Conservation (phyloP, 64 coral and sea anemone genomes). For the Montipora sp. region DNA sequence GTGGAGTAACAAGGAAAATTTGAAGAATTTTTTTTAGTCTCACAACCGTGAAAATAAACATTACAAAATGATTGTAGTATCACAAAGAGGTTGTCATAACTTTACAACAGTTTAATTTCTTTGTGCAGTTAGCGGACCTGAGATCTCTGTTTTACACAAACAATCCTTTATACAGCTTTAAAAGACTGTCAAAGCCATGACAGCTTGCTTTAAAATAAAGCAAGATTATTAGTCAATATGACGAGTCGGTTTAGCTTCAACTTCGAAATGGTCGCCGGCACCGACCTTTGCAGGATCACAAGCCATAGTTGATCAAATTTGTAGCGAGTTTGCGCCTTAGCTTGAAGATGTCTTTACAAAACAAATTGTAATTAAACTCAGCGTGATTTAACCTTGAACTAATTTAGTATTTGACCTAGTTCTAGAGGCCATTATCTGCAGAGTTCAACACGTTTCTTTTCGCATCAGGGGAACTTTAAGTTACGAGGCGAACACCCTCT, state of each 20-base stretch:
- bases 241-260: no score
- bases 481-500: not conserved
- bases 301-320: no score
- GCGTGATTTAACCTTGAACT: conserved; percentile 27
- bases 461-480: not conserved
- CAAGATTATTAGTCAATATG: no score
- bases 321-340: not conserved
- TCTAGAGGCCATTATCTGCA: not conserved
- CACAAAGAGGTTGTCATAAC: not conserved
- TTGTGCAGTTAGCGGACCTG: not conserved
- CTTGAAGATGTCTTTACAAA: not conserved
- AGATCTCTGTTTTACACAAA: conserved; percentile 1
- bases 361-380: not conserved
- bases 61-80: not conserved
- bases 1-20: not conserved
- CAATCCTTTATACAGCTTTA: conserved; percentile 8
- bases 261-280: no score
- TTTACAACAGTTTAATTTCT: not conserved
- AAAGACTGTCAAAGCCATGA: conserved; percentile 17
- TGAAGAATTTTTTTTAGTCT: not conserved
- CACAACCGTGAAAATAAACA: not conserved
- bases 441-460: not conserved
- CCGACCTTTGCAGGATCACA: no score
- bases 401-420: not conserved
- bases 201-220: not conserved